Conservation (phyloP, 2,113 vertebrate genomes). For the Psittacus erithacus region DNA sequence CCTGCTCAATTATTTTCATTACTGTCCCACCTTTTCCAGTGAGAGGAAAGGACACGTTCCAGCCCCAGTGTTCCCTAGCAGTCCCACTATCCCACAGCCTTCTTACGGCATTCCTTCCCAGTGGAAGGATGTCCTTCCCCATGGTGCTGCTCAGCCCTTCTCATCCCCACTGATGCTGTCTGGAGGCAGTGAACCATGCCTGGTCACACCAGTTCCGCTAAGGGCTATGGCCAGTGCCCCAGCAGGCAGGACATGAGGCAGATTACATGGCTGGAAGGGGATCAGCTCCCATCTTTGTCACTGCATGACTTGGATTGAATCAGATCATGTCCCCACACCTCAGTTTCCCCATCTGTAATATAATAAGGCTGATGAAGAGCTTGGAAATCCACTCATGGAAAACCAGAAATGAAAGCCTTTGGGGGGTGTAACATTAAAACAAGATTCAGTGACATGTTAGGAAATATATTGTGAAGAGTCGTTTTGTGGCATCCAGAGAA, state of each 20-base stretch:
- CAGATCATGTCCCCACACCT: accelerated
- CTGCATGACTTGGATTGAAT: accelerated
- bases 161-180: too few species aligned
- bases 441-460: background rate
- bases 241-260: background rate
- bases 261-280: accelerated
- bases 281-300: background rate
- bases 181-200: background rate
- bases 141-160: background rate
- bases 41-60: background rate
- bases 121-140: background rate
- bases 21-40: background rate
- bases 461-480: background rate
- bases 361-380: background rate
- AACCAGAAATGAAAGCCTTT: background rate
- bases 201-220: background rate
- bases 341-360: background rate
- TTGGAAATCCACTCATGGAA: background rate
- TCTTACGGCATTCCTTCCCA: background rate
- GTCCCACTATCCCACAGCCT: background rate
- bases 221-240: accelerated
- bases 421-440: background rate
- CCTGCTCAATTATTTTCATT: conserved; percentile 32
- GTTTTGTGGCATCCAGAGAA: background rate
- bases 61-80: accelerated